A percentile compares a stretch with the other conserved stretches of the same genome.
These are phyloP conservation scores for Junonia oenone DNA, from an alignment of 2,888 invertebrate species.

Conservation along the genomic window DNA sequence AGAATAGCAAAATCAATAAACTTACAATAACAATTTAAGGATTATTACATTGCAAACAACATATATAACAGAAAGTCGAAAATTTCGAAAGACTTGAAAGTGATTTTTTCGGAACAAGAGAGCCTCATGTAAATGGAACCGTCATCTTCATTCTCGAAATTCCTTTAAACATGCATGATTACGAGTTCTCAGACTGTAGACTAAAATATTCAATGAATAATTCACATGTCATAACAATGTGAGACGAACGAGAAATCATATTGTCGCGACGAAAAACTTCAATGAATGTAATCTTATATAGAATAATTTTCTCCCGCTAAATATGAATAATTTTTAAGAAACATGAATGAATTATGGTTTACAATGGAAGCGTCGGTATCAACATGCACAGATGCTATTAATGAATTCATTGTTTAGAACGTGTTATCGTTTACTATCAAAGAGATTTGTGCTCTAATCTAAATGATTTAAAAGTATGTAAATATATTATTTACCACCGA, in stretches of 20 bases:
- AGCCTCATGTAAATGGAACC: conserved; percentile 35
- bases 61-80: neutral
- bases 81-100: conserved; percentile 20
- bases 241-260: conserved; percentile 30
- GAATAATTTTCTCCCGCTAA: neutral
- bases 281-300: neutral
- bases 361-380: neutral
- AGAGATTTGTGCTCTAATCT: too few species aligned
- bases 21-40: too few species aligned
- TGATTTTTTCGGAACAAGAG: conserved; percentile 25
- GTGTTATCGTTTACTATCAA: too few species aligned
- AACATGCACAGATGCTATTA: too few species aligned
- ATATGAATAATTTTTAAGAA: too few species aligned
- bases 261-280: conserved; percentile 1
- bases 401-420: too few species aligned
- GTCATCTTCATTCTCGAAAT: conserved; percentile 42
- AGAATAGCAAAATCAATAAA: too few species aligned
- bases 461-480: too few species aligned
- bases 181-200: conserved; percentile 47
- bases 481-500: too few species aligned
- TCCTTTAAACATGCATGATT: conserved; percentile 53
- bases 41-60: too few species aligned
- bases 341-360: too few species aligned
- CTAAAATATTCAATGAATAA: conserved; percentile 71
- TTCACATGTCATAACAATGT: conserved; percentile 54